Base-by-base conservation (phyloP, 2,888 invertebrate species). In the Seladonia tumulorum region DNA sequence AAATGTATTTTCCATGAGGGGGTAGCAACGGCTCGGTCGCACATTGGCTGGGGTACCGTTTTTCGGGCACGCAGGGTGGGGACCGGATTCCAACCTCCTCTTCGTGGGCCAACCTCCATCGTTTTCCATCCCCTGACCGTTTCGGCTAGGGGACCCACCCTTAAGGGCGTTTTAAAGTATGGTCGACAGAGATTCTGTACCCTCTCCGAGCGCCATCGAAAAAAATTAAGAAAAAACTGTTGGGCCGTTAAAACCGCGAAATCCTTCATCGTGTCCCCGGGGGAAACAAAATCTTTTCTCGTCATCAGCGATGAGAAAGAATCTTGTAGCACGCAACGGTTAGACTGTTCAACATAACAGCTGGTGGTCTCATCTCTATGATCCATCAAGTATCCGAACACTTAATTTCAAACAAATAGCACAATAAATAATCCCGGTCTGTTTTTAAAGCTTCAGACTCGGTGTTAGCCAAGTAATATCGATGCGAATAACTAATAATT, bases 31-130 rank as follows among this genome's bases (percentile, higher is more conserved):
- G 22, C 71, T 49, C 35, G 68, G 45, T 42, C 60, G 79, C 75
- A 85, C 87, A 90, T 88, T 88, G 88, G 87, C 75, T 73, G 89
- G 73, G 63, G 76, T 76, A 49, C 39, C 39, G 71, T 83, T 80
- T 84, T 80, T 66, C 74, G 76, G 73, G 57, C 73, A 71, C 29
- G 45, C 60, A 71, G 85, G 87, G 89, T 90, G 89, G 88, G 86
- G 87, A 85, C 89, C 83, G 72, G 66, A 74, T 81, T 60, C 83
- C 81, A 79, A 86, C 86, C 87, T 82, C 78, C 75, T 70, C 35
- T 29, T 18, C 45, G 35, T 73, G 70, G 66, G 71, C 82, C 82
- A 68, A 66, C 88, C 88, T 73, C 84, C 76, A 18, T 53, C 76
- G 35, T 63, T 79, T 63, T 76, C 79, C 84, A 77, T 82, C 76